Percentiles rank a stretch among this genome's conserved stretches.
Conservation (phyloP, 2,888 invertebrate genomes). For the Drosophila mimetica region DNA sequence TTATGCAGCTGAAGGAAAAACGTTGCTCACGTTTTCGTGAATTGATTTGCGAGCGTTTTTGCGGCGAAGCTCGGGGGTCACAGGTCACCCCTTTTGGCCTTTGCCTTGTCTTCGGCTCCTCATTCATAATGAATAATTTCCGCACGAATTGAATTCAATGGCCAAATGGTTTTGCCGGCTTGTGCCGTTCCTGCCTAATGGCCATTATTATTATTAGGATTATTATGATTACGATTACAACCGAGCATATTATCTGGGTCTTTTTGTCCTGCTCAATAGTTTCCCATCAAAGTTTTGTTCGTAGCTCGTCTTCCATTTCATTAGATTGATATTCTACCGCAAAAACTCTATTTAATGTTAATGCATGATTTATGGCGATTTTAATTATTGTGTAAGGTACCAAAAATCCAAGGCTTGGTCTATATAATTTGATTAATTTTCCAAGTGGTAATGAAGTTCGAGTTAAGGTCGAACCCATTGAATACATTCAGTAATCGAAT, state of each 20-base stretch:
- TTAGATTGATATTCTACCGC: constrained; percentile 44
- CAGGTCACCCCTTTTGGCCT: constrained; percentile 39
- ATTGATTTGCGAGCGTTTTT: constrained; percentile 68
- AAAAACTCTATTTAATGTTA: constrained; percentile 38
- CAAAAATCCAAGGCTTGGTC: constrained; percentile 16
- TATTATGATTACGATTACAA: constrained; percentile 66
- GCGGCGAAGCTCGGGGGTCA: constrained; percentile 17
- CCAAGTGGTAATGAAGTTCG: neutral
- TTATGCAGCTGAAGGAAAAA: constrained; percentile 40
- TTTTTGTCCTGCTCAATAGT: constrained; percentile 34
- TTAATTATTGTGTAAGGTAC: constrained; percentile 52
- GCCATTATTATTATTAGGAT: constrained; percentile 69
- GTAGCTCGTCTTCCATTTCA: constrained; percentile 31
- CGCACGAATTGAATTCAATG: constrained; percentile 74
- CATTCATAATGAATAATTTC: constrained; percentile 78
- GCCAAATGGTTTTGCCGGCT: constrained; percentile 65
- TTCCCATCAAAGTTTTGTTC: constrained; percentile 22
- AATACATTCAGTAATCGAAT: neutral
- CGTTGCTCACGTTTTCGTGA: constrained; percentile 55
- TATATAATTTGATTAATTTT: constrained; percentile 35
- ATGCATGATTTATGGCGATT: constrained; percentile 69
- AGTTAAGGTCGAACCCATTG: neutral
- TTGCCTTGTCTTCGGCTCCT: constrained; percentile 25
- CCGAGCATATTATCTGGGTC: constrained; percentile 33
- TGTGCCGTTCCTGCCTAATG: constrained; percentile 68